Conservation (phyloP, 2,888 invertebrate species). For the Megaustenia siamemsis region DNA sequence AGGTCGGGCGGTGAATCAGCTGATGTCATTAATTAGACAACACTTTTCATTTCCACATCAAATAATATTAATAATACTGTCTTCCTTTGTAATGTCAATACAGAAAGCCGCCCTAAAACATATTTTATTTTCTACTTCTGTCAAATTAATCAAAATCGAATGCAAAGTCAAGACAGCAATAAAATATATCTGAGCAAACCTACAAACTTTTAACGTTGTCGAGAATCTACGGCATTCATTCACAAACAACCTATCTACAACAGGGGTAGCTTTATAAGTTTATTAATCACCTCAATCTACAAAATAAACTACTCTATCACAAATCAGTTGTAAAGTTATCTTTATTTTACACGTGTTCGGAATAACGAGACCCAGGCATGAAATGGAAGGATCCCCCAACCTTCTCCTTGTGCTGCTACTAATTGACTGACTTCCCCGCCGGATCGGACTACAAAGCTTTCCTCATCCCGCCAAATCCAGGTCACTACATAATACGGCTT, state of each 20-base stretch:
- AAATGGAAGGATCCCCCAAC: background rate
- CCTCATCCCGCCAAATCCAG: constrained; percentile 32
- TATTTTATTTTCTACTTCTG: too few relatives aligned
- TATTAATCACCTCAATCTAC: background rate
- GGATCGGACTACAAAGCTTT: constrained; percentile 22
- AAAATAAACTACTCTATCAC: background rate
- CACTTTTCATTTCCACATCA: background rate
- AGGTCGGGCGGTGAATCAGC: background rate
- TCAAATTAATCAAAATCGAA: too few relatives aligned
- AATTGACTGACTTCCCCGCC: constrained; percentile 22
- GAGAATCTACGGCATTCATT: too few relatives aligned
- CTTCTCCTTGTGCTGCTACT: background rate
- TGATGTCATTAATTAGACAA: constrained; percentile 6
- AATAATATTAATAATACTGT: too few relatives aligned
- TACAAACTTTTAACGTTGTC: too few relatives aligned
- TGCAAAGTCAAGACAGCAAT: too few relatives aligned
- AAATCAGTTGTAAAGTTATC: background rate
- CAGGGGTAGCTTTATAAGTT: too few relatives aligned
- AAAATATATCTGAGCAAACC: too few relatives aligned
- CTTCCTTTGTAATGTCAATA: too few relatives aligned
- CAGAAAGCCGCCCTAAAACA: too few relatives aligned
- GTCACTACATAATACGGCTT: constrained; percentile 3
- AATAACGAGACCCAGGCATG: background rate
- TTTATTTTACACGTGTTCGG: background rate
- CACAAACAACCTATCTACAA: too few relatives aligned